A percentile compares a stretch with the other conserved stretches of the same genome.
These are phyloP conservation scores for Uloborus plumipes DNA, from an alignment of 2,888 invertebrate genomes.

Conservation along the genomic window DNA sequence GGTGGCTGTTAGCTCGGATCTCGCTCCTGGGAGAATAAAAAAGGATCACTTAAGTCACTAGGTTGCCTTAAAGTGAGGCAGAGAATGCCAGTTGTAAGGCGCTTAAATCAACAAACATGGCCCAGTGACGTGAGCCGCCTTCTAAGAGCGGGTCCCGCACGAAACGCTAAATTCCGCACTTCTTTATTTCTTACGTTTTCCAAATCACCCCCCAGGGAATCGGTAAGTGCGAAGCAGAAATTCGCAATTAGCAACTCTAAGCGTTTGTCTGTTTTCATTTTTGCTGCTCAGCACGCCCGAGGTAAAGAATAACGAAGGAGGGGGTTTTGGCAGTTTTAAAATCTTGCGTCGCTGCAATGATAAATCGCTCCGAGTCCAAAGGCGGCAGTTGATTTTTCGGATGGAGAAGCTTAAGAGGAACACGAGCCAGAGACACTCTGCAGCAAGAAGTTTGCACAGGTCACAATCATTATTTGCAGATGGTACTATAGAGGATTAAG, in stretches of 20 bases:
- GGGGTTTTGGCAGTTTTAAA: conserved; percentile 51
- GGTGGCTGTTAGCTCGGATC: conserved; percentile 24
- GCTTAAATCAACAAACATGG: conserved; percentile 56
- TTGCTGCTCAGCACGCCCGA: conserved; percentile 23
- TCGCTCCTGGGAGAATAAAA: conserved; percentile 45
- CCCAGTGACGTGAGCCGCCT: conserved; percentile 39
- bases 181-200: conserved; percentile 58
- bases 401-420: not conserved
- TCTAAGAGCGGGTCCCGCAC: conserved; percentile 35
- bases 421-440: not conserved
- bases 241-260: conserved; percentile 64
- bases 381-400: conserved; percentile 48
- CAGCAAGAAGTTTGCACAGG: too few relatives aligned
- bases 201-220: conserved; percentile 61
- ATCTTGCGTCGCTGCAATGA: conserved; percentile 41
- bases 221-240: conserved; percentile 62
- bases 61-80: conserved; percentile 50
- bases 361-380: conserved; percentile 36
- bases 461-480: too few relatives aligned
- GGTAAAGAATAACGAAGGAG: conserved; percentile 50
- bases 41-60: conserved; percentile 51
- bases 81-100: conserved; percentile 8
- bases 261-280: conserved; percentile 57
- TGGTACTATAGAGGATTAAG: too few relatives aligned
- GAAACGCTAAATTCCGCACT: conserved; percentile 52